These are phyloP conservation scores for Piliocolobus tephrosceles DNA, from an alignment of 2,113 vertebrate species.

Conservation along the genomic window DNA sequence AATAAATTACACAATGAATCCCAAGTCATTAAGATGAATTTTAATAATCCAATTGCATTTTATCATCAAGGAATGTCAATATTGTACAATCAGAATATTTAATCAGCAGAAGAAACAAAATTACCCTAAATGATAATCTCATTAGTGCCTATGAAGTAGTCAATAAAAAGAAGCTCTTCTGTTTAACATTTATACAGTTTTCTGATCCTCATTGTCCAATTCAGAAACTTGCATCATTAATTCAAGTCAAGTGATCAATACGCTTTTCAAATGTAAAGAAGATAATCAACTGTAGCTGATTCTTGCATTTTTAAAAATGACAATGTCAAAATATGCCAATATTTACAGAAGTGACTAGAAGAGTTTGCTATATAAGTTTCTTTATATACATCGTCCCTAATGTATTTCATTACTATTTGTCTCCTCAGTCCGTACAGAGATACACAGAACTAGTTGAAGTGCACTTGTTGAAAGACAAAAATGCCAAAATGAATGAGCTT, in stretches of 20 bases:
- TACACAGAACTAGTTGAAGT: background rate
- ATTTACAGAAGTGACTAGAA: slow-evolving; percentile 55
- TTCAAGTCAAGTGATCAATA: slow-evolving; percentile 78
- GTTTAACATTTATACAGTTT: slow-evolving; percentile 54
- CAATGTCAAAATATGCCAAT: slow-evolving; percentile 50
- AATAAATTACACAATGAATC: slow-evolving; percentile 32
- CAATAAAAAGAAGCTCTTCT: slow-evolving; percentile 74
- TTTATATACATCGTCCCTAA: slow-evolving; percentile 28
- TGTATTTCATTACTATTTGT: background rate
- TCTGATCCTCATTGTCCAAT: slow-evolving; percentile 71
- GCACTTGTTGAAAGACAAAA: background rate
- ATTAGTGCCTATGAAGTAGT: slow-evolving; percentile 73
- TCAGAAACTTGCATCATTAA: slow-evolving; percentile 69
- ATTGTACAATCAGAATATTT: slow-evolving; percentile 72
- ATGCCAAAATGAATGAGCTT: background rate
- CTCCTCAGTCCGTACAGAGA: background rate
- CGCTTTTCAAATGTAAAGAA: slow-evolving; percentile 64
- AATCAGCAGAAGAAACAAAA: slow-evolving; percentile 74
- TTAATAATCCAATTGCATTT: slow-evolving; percentile 66
- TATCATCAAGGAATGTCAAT: slow-evolving; percentile 79
- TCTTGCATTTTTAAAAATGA: slow-evolving; percentile 68
- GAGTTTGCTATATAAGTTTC: slow-evolving; percentile 19
- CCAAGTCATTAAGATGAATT: slow-evolving; percentile 47
- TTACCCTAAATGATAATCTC: slow-evolving; percentile 79
- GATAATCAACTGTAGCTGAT: slow-evolving; percentile 59